Evolutionary conservation across 2,888 invertebrate species (phyloP), one percentile per base, ranked within the genome.

Genomic region (Perithous albicinctus): DNA sequence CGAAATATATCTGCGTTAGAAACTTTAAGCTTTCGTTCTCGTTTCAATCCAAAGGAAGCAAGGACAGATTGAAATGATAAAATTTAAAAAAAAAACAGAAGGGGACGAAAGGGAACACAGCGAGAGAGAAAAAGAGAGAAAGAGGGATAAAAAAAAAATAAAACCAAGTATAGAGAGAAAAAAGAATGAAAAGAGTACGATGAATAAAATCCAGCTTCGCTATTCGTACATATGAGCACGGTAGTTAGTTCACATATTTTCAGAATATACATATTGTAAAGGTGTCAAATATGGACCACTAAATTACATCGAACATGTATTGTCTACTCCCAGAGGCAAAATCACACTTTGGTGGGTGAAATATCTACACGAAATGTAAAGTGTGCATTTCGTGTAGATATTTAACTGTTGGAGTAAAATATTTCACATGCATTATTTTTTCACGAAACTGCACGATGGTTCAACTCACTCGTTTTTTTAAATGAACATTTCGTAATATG

Each of bases 101-200:
- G 12, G 26, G 38, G 64, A 63, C 1, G 26, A 41, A 43, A 4
- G n/a, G n/a, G n/a, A n/a, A n/a, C n/a, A n/a, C n/a, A n/a, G n/a
- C n/a, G n/a, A n/a, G 32, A 23, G 41, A 61, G 10, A 59, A 56
- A 51, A 59, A 63, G 41, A 66, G 74, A 18, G 43, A 43, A 5
- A 10, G 15, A 29, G 29, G 26, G 59, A 32, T 23, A 70, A 41
- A 8, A 18, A 64, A 46, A 15, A 46, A 15, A 43, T 26, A 38
- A 12, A 54, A 26, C 48, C 10, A 67, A 18, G 10, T 15, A 66
- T 18, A 73, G 48, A 64, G 20, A 66, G 75, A 66, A 54, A 72
- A 66, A 72, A 51, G 35, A 70, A 75, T 70, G 70, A 69, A 56
- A 75, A 43, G 69, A 72, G 75, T 26, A 43, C 74, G 69, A 43